Conservation (phyloP, 1,140 invertebrate genomes). For the Ceratosolen fusciceps region DNA sequence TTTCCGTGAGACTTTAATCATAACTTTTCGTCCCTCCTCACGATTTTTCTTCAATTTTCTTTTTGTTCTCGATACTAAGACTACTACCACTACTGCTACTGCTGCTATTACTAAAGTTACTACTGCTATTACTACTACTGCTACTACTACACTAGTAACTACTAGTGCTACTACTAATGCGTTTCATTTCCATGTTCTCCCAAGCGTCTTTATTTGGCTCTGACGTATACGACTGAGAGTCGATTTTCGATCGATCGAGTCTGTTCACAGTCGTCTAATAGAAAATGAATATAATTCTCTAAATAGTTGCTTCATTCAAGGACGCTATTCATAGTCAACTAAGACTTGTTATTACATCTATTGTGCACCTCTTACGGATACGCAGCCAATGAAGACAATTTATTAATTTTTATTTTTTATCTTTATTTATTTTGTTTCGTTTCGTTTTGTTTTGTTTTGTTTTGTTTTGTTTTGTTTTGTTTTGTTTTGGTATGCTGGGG, state of each 20-base stretch:
- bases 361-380: too few species aligned
- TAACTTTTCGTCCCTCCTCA: background rate
- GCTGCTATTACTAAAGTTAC: too few species aligned
- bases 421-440: too few species aligned
- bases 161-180: background rate
- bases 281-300: slow-evolving; percentile 23
- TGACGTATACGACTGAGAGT: slow-evolving; percentile 3
- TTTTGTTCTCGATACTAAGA: too few species aligned
- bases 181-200: background rate
- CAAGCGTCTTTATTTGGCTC: slow-evolving; percentile 38
- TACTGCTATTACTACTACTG: too few species aligned
- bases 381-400: too few species aligned
- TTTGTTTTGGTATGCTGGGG: too few species aligned
- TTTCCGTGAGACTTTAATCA: slow-evolving; percentile 50
- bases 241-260: slow-evolving; percentile 17
- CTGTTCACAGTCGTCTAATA: slow-evolving; percentile 8
- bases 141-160: too few species aligned
- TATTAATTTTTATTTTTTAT: too few species aligned
- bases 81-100: too few species aligned
- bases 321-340: slow-evolving; percentile 5
- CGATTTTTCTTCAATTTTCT: background rate
- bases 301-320: slow-evolving; percentile 23
- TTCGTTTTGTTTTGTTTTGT: too few species aligned
- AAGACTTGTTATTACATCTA: background rate
- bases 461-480: too few species aligned